Percentiles rank a stretch among this genome's conserved stretches.
Conservation (phyloP, 2,797 vertebrate genomes). For the Lepilemur septentrionalis region DNA sequence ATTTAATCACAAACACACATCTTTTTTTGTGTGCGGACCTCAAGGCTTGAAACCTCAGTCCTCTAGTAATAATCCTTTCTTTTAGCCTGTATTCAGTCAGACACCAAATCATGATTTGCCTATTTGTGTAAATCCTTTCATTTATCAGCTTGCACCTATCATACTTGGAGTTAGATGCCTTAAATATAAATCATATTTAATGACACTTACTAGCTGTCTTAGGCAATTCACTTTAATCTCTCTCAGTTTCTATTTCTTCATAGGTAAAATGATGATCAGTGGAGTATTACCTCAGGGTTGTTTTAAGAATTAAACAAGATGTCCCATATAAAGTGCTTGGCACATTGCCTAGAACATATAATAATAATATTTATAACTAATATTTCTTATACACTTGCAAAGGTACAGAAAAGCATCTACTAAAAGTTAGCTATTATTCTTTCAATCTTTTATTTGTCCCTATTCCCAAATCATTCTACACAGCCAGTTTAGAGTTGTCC, state of each 20-base stretch:
- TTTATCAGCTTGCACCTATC: not conserved
- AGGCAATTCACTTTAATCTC: not conserved
- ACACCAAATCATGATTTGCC: not conserved
- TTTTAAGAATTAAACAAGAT: not conserved
- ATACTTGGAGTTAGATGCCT: not conserved
- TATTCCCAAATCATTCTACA: not conserved
- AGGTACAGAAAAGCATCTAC: not conserved
- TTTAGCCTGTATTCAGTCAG: not conserved
- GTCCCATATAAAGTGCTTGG: not conserved
- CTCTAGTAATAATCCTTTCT: not conserved
- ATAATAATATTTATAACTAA: not conserved
- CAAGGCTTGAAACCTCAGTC: not conserved
- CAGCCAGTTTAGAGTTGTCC: not conserved
- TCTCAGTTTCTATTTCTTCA: not conserved
- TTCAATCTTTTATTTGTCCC: not conserved
- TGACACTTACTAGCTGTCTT: not conserved
- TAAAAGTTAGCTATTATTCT: not conserved
- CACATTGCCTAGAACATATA: not conserved
- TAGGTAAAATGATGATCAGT: not conserved
- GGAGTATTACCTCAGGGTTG: not conserved
- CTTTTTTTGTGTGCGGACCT: not conserved
- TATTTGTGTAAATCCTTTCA: constrained; percentile 9
- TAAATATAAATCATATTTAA: not conserved
- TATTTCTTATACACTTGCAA: not conserved
- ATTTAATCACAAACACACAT: not conserved